Evolutionary conservation across 2,113 vertebrate genomes (phyloP), one percentile per base, ranked within the genome.

Genomic region (Malurus alboscapulatus): DNA sequence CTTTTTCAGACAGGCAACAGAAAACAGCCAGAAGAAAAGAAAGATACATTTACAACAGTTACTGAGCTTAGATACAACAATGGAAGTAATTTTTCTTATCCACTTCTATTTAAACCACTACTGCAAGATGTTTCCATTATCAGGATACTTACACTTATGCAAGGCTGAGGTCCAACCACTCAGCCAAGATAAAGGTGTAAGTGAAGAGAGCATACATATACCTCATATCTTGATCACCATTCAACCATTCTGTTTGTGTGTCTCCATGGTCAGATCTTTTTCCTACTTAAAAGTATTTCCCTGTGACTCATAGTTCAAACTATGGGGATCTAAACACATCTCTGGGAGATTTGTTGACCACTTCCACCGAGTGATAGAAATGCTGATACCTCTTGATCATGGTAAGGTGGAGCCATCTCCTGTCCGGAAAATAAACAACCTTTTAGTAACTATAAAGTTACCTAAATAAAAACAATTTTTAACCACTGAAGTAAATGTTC

Each of bases 391-490:
- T 82, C 81, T 65, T 53, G 57, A 95, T 91, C 27, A 57, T 7
- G 94, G 96, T 95, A 94, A 93, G 67, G 93, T 96, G 96, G 96
- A 96, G 96, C 96, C 96, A 95, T 38, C 96, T 96, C 87, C 96
- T 95, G 96, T 95, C 79, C 38, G 0, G 84, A 95, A 83, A 95
- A 93, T 57, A 96, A 95, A 96, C 67, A 87, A 76, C 62, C 45
- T 75, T 66, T 87, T 24, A 54, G 17, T 68, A 91, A 82, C 71
- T 54, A 38, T 22, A 19, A 47, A 82, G 84, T 71, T 75, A 57
- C 44, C 84, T 48, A 84, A 89, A 69, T 61, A 58, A 36, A 65
- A 89, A 74, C 17, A 54, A 36, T 58, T 88, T 38, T 58, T 83
- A 58, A 58, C 16, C 29, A 71, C 34, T 47, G 7, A 80, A 69